These are phyloP conservation scores for Nyctibius bracteatus DNA, from an alignment of 2,113 vertebrate species.

Conservation along the genomic window DNA sequence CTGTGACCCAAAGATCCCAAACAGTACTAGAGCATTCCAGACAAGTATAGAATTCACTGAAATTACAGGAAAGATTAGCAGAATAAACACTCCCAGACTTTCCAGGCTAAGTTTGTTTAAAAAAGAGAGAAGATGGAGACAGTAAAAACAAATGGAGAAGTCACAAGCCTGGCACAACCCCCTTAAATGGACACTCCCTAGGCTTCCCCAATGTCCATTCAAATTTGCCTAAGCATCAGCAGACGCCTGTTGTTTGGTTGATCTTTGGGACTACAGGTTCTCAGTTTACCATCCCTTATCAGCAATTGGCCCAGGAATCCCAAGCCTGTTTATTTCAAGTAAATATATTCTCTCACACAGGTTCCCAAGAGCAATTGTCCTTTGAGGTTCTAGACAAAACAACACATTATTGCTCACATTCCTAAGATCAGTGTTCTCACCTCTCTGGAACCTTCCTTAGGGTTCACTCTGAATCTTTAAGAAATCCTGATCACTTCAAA, in stretches of 20 bases:
- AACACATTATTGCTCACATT: background rate
- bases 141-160: background rate
- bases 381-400: background rate
- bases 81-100: conserved; percentile 9
- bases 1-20: background rate
- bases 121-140: background rate
- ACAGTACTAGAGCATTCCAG: background rate
- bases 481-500: background rate
- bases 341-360: background rate
- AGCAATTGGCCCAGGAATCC: background rate
- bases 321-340: background rate
- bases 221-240: background rate
- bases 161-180: background rate
- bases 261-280: background rate
- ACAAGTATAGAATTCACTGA: background rate
- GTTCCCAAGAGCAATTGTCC: background rate
- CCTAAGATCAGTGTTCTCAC: background rate
- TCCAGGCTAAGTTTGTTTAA: conserved; percentile 10
- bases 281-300: conserved; percentile 25
- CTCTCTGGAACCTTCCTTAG: background rate
- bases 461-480: background rate
- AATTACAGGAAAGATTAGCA: background rate
- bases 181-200: background rate
- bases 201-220: background rate
- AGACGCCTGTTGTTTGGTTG: background rate